These are phyloP conservation scores for Muscicapa comitata DNA, from an alignment of 2,797 vertebrate genomes.

Conservation along the genomic window DNA sequence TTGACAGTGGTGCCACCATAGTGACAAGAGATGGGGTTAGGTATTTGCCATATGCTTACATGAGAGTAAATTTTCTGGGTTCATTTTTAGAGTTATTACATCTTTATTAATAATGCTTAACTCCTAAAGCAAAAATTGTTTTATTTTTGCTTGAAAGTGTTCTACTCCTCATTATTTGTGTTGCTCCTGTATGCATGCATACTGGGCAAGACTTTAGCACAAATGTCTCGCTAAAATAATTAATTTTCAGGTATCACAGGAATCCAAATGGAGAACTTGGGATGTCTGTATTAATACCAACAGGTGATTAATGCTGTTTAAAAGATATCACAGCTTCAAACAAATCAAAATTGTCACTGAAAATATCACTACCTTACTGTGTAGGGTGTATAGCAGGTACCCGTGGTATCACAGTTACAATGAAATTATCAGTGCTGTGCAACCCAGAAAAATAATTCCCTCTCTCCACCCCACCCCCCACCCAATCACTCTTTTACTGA, in stretches of 20 bases:
- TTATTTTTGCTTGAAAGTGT: not conserved
- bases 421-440: not conserved
- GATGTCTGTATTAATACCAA: slow-evolving; percentile 58
- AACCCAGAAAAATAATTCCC: not conserved
- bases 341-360: not conserved
- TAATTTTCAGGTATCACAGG: slow-evolving; percentile 53
- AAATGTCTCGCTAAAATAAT: slow-evolving; percentile 46
- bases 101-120: not conserved
- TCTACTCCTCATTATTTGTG: not conserved
- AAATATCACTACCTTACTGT: not conserved
- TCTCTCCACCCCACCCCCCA: accelerated
- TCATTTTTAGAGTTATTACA: not conserved
- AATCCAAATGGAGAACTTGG: slow-evolving; percentile 54
- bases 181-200: slow-evolving; percentile 7
- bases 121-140: not conserved
- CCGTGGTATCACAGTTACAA: not conserved
- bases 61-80: not conserved
- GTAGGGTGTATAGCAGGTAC: not conserved
- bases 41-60: not conserved
- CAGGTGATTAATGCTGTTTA: slow-evolving; percentile 65
- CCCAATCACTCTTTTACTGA: not conserved
- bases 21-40: not conserved
- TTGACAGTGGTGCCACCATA: not conserved
- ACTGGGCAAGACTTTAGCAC: not conserved
- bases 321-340: slow-evolving; percentile 41